Evolutionary conservation across 1,140 invertebrate species (phyloP).

Genomic region (Himalopsyche phryganea): DNA sequence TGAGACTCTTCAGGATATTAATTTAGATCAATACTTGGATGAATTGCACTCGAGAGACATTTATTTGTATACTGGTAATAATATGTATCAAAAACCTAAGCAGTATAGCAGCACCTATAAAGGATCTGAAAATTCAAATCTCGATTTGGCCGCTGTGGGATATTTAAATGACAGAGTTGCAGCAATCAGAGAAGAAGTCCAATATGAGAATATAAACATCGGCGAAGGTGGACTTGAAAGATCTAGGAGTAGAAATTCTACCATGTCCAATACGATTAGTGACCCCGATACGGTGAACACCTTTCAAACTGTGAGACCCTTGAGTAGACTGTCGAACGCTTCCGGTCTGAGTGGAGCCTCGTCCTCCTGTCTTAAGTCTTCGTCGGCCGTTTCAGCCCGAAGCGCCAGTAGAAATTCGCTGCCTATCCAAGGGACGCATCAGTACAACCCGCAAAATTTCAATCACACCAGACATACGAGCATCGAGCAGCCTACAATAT

Average conservation of each 20-base stretch:
- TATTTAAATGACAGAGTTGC: conserved; percentile 33
- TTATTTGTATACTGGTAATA: conserved; percentile 20
- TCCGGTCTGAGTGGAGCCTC: conserved; percentile 18
- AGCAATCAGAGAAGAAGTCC: conserved; percentile 35
- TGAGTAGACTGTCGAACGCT: conserved; percentile 13
- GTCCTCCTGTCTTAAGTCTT: conserved; percentile 4
- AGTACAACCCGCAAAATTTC: conserved; percentile 2
- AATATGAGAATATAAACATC: conserved; percentile 39
- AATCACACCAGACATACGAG: conserved; percentile 31
- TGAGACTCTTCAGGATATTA: conserved; percentile 51
- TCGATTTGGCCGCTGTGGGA: conserved; percentile 21
- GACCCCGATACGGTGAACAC: conserved; percentile 31
- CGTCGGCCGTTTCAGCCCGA: conserved; percentile 13
- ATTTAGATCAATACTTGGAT: conserved; percentile 64
- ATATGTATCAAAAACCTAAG: conserved; percentile 16
- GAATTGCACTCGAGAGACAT: conserved; percentile 55
- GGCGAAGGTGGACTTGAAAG: conserved; percentile 19
- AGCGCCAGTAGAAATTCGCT: conserved; percentile 30
- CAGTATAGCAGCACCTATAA: not conserved
- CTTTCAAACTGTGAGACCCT: conserved; percentile 29
- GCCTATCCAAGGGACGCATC: conserved; percentile 15
- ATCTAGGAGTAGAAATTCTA: conserved; percentile 31
- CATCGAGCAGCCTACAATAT: conserved; percentile 39
- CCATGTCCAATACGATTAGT: conserved; percentile 24
- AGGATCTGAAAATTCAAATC: not conserved